phyloP scores from a whole-genome alignment of 2,797 vertebrate species.

The Darevskia mixta region DNA sequence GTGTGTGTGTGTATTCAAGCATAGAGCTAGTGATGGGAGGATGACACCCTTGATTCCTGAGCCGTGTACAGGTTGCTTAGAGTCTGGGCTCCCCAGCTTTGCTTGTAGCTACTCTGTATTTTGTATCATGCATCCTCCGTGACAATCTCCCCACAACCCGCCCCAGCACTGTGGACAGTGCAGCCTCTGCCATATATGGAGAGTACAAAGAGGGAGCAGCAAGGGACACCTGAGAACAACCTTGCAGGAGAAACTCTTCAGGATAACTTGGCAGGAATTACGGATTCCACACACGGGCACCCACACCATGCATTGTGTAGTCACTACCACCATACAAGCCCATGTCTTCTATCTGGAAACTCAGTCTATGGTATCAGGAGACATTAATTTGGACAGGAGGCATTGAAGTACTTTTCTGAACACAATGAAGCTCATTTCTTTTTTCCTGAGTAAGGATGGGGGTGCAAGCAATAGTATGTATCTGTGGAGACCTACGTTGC shows the following conservation, averaged over 20 bases:
- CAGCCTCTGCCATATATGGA: constrained; percentile 68
- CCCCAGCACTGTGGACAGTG: constrained; percentile 69
- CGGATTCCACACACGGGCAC: constrained; percentile 33
- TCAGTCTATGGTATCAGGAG: constrained; percentile 46
- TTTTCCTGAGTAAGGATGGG: neutral
- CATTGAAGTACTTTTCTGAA: neutral
- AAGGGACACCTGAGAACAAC: constrained; percentile 27
- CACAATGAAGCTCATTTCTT: constrained; percentile 8
- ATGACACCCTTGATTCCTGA: constrained; percentile 26
- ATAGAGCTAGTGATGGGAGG: constrained; percentile 34
- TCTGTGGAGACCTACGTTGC: neutral
- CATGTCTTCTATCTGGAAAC: constrained; percentile 46
- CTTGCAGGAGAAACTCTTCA: constrained; percentile 63
- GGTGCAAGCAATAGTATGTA: neutral
- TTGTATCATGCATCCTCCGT: constrained; percentile 9
- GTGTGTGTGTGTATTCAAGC: constrained; percentile 64
- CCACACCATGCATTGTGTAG: constrained; percentile 28
- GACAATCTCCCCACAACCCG: neutral
- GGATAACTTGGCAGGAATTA: constrained; percentile 59
- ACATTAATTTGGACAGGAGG: constrained; percentile 18
- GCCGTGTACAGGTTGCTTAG: constrained; percentile 12
- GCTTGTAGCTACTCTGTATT: neutral
- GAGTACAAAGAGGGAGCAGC: constrained; percentile 35
- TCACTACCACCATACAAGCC: constrained; percentile 44
- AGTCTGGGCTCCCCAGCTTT: constrained; percentile 5